phyloP scores from a whole-genome alignment of 2,113 vertebrate genomes.

The Sminthopsis crassicaudata region DNA sequence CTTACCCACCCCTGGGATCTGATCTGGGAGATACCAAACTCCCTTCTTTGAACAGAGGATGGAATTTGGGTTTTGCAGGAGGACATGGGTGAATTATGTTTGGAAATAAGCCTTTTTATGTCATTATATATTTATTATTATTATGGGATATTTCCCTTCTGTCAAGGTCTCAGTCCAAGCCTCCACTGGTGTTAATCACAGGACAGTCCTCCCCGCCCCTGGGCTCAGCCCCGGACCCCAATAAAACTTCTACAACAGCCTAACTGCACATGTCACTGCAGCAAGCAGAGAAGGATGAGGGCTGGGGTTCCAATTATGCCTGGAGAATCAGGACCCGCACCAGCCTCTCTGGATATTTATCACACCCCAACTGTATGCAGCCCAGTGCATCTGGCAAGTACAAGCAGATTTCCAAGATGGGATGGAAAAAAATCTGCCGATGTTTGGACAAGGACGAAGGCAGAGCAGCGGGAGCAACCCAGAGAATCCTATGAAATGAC shows the following conservation, averaged over 20 bases:
- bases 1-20: not conserved
- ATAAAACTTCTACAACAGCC: not conserved
- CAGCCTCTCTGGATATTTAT: not conserved
- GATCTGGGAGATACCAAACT: too few relatives aligned
- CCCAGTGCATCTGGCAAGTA: slow-evolving; percentile 51
- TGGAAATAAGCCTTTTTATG: not conserved
- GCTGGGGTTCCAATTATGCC: not conserved
- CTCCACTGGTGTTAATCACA: not conserved
- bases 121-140: too few relatives aligned
- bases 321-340: not conserved
- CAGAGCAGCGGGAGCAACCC: not conserved
- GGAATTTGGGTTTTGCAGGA: not conserved
- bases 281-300: not conserved
- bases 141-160: too few relatives aligned
- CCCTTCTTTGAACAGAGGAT: not conserved
- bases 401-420: slow-evolving; percentile 25
- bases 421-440: slow-evolving; percentile 10
- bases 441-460: slow-evolving; percentile 35
- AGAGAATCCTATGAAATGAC: not conserved
- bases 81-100: not conserved
- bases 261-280: not conserved
- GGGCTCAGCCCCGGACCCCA: not conserved
- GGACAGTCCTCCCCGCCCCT: not conserved
- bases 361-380: not conserved
- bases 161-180: not conserved